phyloP scores from a whole-genome alignment of 2,113 vertebrate genomes.

The Tapirus terrestris region DNA sequence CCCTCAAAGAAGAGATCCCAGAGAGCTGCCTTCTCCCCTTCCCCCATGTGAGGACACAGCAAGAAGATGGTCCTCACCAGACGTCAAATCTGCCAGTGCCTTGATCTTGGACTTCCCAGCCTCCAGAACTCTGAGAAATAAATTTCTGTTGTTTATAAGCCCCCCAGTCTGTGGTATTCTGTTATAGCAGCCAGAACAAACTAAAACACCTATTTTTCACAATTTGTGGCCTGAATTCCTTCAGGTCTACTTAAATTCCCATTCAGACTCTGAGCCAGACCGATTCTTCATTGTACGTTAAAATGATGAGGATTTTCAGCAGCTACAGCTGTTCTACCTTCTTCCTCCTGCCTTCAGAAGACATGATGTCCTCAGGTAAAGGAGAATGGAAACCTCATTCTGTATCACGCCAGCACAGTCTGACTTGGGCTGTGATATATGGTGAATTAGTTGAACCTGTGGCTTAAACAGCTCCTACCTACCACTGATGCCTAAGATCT shows the following conservation, averaged over 20 bases:
- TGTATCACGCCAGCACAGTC: rapidly evolving
- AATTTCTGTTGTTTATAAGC: not conserved
- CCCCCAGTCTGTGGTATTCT: not conserved
- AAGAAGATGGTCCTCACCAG: not conserved
- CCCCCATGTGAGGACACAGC: rapidly evolving
- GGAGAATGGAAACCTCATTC: not conserved
- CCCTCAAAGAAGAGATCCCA: not conserved
- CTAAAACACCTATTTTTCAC: not conserved
- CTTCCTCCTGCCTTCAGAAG: not conserved
- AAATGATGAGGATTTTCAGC: not conserved
- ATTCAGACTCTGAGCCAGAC: not conserved
- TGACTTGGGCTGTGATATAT: not conserved
- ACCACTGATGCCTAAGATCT: rapidly evolving
- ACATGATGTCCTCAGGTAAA: rapidly evolving
- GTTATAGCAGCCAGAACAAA: rapidly evolving
- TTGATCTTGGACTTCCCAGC: not conserved
- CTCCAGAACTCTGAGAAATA: not conserved
- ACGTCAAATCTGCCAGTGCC: not conserved
- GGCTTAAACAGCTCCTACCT: not conserved
- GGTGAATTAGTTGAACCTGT: not conserved
- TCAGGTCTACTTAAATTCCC: not conserved
- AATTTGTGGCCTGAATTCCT: not conserved
- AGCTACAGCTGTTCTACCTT: no score
- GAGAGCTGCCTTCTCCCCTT: not conserved
- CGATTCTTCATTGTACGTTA: not conserved